These are phyloP conservation scores for Corydoras maculifer DNA, from an alignment of 2,113 vertebrate genomes.

Conservation along the genomic window DNA sequence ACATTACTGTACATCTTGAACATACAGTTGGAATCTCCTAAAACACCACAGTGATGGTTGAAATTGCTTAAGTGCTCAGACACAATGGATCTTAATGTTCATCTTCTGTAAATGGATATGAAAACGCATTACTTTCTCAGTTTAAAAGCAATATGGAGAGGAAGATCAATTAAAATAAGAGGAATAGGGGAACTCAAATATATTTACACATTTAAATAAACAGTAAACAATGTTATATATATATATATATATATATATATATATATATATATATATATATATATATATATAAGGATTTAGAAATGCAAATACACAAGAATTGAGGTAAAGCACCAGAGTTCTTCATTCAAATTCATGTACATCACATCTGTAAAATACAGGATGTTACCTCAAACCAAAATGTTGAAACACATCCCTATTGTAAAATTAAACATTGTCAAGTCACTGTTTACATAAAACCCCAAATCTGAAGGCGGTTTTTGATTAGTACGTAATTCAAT, in stretches of 20 bases:
- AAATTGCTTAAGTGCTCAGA: slow-evolving; percentile 6
- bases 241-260: too few species aligned
- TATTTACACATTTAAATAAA: slow-evolving; percentile 2
- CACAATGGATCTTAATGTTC: slow-evolving; percentile 22
- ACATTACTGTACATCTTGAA: slow-evolving; percentile 19
- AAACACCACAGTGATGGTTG: slow-evolving; percentile 12
- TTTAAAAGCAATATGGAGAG: background rate
- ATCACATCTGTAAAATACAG: too few species aligned
- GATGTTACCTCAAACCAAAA: too few species aligned
- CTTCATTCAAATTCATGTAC: too few species aligned
- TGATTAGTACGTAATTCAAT: too few species aligned
- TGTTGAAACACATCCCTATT: too few species aligned
- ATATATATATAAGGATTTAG: background rate
- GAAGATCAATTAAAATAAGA: background rate
- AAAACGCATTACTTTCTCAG: slow-evolving; percentile 17
- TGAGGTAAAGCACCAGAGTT: background rate
- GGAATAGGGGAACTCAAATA: background rate
- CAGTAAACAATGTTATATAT: background rate
- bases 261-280: too few species aligned
- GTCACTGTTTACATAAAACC: too few species aligned
- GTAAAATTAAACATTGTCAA: too few species aligned
- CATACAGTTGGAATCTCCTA: background rate
- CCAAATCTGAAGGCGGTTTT: too few species aligned
- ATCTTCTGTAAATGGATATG: slow-evolving; percentile 16
- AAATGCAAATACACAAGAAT: background rate